Base-by-base conservation (phyloP, 1,140 invertebrate genomes). In the Meloidogyne floridensis region DNA sequence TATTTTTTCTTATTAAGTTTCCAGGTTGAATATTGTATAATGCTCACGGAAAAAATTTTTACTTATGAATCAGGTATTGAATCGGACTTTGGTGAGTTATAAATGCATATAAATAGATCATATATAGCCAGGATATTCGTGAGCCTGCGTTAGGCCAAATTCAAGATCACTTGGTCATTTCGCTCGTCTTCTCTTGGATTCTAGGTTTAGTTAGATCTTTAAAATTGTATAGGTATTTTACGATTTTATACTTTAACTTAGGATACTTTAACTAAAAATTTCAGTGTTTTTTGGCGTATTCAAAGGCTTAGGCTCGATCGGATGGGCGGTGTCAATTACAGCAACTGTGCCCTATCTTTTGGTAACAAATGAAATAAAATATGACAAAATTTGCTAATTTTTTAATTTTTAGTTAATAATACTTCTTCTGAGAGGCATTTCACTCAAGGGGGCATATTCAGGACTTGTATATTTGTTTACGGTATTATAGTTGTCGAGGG, bases 281-380 rank as follows among this genome's bases (percentile, higher is more conserved):
- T 81, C 87, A n/a, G 88, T 89, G 6, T 88, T 88, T 74, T 87
- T 88, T 69, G 87, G 87, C 11, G 87, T 88, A 3, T 88, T 88
- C 79, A 88, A 88, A 77, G 87, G 87, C 11, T 85, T 88, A 20
- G 87, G 87, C 32, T 88, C 87, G 0, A 88, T 88, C 73, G 87
- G 88, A 56, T 89, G 87, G 86, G 88, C 87, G 2, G 88, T 89
- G 15, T 84, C 85, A 20, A 70, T 89, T 9, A 88, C 88, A 9
- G 81, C 81, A 15, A 70, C 77, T 1, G 56, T 85, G 0, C 72
- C 79, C 9, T 83, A 85, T n/a, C 65, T 79, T 71, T 75, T 82
- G 53, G 83, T 86, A 20, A 13, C 1, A 8, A 18, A 20, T 47
- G 43, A 47, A 7, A 47, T 47, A 5, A 47, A 0, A 3, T 3